These are phyloP conservation scores for Epizoanthus ramosus DNA, from an alignment of 92 coral and sea anemone genomes.

Conservation along the genomic window DNA sequence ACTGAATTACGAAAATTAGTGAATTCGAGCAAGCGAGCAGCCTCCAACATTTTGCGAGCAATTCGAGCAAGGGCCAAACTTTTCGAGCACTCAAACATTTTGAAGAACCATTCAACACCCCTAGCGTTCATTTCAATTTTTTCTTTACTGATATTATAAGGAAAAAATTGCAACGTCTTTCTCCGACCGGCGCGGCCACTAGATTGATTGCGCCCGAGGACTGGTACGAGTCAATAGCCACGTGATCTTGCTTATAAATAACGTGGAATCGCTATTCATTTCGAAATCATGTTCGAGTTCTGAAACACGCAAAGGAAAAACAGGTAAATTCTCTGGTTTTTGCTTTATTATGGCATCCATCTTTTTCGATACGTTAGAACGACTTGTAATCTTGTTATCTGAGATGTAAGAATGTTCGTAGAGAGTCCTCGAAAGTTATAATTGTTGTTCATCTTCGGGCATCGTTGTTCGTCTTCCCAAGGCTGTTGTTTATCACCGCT, in stretches of 20 bases:
- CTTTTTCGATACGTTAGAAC: constrained; percentile 24
- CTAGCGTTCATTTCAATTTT: too few relatives aligned
- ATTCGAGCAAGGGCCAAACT: too few relatives aligned
- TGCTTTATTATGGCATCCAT: background rate
- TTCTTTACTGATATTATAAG: too few relatives aligned
- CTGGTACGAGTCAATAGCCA: constrained; percentile 37
- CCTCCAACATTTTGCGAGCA: too few relatives aligned
- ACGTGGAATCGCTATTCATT: constrained; percentile 38
- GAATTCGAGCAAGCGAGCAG: too few relatives aligned
- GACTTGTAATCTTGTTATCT: background rate
- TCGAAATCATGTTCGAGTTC: constrained; percentile 37
- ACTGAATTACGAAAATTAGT: too few relatives aligned
- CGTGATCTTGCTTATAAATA: constrained; percentile 39
- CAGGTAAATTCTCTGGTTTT: constrained; percentile 19
- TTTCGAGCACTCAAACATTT: too few relatives aligned
- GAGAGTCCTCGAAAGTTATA: background rate
- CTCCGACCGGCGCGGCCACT: too few relatives aligned
- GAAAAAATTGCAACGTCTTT: too few relatives aligned
- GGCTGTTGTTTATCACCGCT: constrained; percentile 7
- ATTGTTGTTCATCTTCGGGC: constrained; percentile 26
- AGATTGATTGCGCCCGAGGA: background rate
- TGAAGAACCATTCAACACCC: too few relatives aligned
- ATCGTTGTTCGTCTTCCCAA: background rate
- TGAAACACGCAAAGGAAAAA: constrained; percentile 17
- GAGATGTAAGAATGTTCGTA: constrained; percentile 14